Percentiles rank a stretch among this genome's conserved stretches.
Evolutionary conservation across 1,140 invertebrate species (phyloP).

Genomic region (Zeugodacus cucurbitae): DNA sequence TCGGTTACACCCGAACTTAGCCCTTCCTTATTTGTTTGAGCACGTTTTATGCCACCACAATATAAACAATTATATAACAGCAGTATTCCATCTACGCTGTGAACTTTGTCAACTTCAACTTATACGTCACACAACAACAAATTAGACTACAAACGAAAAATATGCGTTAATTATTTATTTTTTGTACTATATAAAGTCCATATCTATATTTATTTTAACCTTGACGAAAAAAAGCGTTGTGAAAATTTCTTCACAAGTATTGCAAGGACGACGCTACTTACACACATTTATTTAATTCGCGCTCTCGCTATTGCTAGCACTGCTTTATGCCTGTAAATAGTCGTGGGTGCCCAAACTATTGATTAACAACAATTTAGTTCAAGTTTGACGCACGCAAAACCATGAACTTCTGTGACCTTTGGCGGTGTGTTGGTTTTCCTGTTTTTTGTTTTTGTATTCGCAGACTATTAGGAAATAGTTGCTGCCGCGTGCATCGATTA

Average conservation of each 20-base stretch:
- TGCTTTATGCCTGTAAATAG: not conserved
- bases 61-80: too few species aligned
- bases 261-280: not conserved
- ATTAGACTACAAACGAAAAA: too few species aligned
- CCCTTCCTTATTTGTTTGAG: too few species aligned
- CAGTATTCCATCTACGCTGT: too few species aligned
- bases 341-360: not conserved
- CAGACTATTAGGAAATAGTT: not conserved
- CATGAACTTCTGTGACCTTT: slow-evolving; percentile 30
- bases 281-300: not conserved
- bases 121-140: too few species aligned
- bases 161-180: too few species aligned
- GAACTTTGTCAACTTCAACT: too few species aligned
- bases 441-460: not conserved
- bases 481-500: too few species aligned
- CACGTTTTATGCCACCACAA: too few species aligned
- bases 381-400: slow-evolving; percentile 21
- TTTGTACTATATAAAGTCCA: too few species aligned
- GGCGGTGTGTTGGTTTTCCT: not conserved
- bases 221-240: not conserved
- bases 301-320: not conserved
- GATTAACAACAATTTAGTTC: slow-evolving; percentile 14
- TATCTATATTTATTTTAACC: not conserved
- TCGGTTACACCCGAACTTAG: too few species aligned
- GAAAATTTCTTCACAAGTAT: too few species aligned